Conservation (phyloP, 2,797 vertebrate genomes). For the Poeciliopsis turneri region DNA sequence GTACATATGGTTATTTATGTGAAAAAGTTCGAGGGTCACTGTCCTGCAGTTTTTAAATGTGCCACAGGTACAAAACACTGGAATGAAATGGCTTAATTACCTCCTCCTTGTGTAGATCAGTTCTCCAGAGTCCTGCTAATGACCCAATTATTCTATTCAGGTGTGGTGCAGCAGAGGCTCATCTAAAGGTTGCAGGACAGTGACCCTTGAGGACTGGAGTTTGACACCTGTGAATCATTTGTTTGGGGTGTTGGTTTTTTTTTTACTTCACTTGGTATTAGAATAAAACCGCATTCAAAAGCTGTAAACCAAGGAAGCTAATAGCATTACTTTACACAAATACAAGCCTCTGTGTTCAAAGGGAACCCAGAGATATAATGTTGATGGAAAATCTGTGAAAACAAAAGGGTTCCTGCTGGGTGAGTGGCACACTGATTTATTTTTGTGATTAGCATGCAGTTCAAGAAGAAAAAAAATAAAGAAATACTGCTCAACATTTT, state of each 20-base stretch:
- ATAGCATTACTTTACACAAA: background rate
- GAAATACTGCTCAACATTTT: background rate
- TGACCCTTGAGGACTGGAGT: too few species aligned
- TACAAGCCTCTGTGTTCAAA: background rate
- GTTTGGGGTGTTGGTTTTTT: background rate
- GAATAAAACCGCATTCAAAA: background rate
- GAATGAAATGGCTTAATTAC: too few species aligned
- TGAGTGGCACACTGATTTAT: slow-evolving; percentile 5
- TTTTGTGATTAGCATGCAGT: background rate
- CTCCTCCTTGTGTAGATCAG: too few species aligned
- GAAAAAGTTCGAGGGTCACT: too few species aligned
- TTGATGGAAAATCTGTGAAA: background rate
- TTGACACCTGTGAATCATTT: background rate
- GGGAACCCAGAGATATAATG: background rate
- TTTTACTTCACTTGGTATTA: background rate
- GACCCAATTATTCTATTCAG: too few species aligned
- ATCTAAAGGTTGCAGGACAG: too few species aligned
- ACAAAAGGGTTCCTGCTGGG: background rate
- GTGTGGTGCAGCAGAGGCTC: too few species aligned
- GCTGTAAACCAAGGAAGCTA: background rate
- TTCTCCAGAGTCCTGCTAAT: too few species aligned
- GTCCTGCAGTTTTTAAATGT: too few species aligned
- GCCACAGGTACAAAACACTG: too few species aligned
- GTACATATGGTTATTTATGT: background rate
- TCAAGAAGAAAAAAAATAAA: background rate